Evolutionary conservation across 1,140 invertebrate genomes (phyloP).

Genomic region (Colletes latitarsis): DNA sequence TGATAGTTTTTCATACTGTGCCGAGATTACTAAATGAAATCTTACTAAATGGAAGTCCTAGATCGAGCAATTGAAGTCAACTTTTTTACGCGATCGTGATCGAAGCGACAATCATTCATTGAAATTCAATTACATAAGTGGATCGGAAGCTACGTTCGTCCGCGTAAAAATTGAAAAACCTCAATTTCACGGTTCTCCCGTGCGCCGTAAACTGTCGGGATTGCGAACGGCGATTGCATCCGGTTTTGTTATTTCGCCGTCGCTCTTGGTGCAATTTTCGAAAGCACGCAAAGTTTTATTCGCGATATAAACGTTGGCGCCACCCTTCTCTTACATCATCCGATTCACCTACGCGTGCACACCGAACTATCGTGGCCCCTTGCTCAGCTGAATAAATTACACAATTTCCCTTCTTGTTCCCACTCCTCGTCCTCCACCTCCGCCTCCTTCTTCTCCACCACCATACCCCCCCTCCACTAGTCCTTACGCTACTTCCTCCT

Average conservation of each 20-base stretch:
- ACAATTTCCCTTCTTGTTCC: slow-evolving; percentile 61
- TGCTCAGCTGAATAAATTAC: slow-evolving; percentile 65
- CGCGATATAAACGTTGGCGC: slow-evolving; percentile 27
- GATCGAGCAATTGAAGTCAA: neutral
- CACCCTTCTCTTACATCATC: slow-evolving; percentile 35
- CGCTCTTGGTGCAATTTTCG: slow-evolving; percentile 26
- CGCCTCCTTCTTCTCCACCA: neutral
- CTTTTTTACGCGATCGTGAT: neutral
- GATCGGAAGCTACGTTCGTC: neutral
- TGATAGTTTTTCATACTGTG: no score
- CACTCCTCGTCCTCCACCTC: slow-evolving; percentile 4
- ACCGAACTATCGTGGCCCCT: slow-evolving; percentile 19
- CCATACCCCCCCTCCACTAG: no score
- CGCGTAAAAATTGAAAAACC: slow-evolving; percentile 5
- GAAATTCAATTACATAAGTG: neutral
- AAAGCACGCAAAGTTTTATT: slow-evolving; percentile 23
- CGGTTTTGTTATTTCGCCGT: slow-evolving; percentile 20
- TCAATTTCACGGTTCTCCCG: neutral
- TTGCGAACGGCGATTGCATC: slow-evolving; percentile 19
- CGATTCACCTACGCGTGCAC: slow-evolving; percentile 30
- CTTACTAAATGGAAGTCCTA: neutral
- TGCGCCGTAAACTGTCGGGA: neutral
- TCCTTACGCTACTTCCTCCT: slow-evolving; percentile 25
- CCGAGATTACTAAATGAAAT: neutral
- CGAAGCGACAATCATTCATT: neutral